Evolutionary conservation across 2,113 vertebrate genomes (phyloP), one percentile per base, ranked within the genome.

Genomic region (Chaetops frenatus): DNA sequence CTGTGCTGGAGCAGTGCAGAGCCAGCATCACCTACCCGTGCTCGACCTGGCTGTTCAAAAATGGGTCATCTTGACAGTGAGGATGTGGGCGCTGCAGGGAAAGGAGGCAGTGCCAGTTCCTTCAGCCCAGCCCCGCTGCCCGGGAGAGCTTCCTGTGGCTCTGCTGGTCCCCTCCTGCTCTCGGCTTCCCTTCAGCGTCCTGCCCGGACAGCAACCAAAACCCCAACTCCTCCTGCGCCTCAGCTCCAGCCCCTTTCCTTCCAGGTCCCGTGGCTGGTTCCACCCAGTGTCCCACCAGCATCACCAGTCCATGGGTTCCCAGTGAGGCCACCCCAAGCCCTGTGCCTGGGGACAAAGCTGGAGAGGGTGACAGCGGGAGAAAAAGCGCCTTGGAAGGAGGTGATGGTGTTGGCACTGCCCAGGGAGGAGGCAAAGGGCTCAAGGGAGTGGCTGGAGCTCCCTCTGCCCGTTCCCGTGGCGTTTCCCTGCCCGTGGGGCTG

Each of bases 381-480:
- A 74, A 57, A 48, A 67, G 8, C 47, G 7, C 1, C 29, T 40
- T 6, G 53, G 53, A n/a, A 82, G 66, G 44, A 29, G 42, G 51
- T 0, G 11, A 6, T 20, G 29, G 28, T 12, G 6, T 10, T 12
- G 35, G 48, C 12, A 10, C 12, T 8, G 57, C 3, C 27, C 42
- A 2, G 15, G 22, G 57, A 79, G 71, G 33, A 20, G 56, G n/a
- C 2, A 25, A 7, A 67, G 58, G 73, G 69, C 67, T 50, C 69
- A 2, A 31, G 4, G 36, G 28, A 4, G 23, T 0, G 24, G 21
- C 44, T 72, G 62, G 5, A 47, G 22, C 67, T 57, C 15, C 58
- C 1, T 0, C 33, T 27, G 67, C 33, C 57, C 2, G 0, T 45
- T 65, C 20, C 67, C 18, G 42, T 0, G 4, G 69, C 25, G 7